Conservation (phyloP, 1,140 invertebrate genomes). For the Marisa cornuarietis region DNA sequence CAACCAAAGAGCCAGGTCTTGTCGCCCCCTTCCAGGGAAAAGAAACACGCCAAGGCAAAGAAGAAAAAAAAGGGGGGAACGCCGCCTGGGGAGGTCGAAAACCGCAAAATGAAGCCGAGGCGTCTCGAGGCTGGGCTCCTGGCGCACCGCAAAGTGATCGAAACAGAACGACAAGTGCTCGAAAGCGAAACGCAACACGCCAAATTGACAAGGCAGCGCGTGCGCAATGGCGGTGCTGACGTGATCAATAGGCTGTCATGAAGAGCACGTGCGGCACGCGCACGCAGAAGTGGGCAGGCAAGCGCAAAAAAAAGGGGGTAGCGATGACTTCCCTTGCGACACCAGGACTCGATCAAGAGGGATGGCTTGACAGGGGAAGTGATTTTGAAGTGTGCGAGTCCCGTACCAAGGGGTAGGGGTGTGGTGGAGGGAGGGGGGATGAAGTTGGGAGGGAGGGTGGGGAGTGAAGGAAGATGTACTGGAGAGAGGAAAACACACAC, state of each 20-base stretch:
- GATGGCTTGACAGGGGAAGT: not conserved
- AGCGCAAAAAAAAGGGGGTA: no score
- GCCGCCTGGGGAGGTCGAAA: not conserved
- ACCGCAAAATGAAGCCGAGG: slow-evolving; percentile 20
- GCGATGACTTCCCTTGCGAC: no score
- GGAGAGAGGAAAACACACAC: no score
- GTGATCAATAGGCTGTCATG: slow-evolving; percentile 23
- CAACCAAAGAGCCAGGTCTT: not conserved
- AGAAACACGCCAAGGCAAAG: not conserved
- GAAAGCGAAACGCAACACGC: slow-evolving; percentile 14
- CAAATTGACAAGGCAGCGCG: slow-evolving; percentile 13
- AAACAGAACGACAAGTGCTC: slow-evolving; percentile 21
- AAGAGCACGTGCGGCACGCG: slow-evolving; percentile 9
- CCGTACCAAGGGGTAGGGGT: no score
- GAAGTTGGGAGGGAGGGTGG: not conserved
- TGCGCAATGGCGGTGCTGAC: slow-evolving; percentile 8
- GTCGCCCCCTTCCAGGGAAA: not conserved
- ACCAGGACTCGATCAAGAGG: not conserved
- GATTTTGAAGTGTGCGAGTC: not conserved
- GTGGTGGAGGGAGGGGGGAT: slow-evolving; percentile 1
- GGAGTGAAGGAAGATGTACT: no score
- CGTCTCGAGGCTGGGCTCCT: not conserved
- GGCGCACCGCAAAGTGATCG: slow-evolving; percentile 7
- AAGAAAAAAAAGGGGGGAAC: not conserved
- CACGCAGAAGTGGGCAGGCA: slow-evolving; percentile 4